Evolutionary conservation across 2,797 vertebrate species (phyloP), one percentile per base, ranked within the genome.

Genomic region (Champsocephalus gunnari): DNA sequence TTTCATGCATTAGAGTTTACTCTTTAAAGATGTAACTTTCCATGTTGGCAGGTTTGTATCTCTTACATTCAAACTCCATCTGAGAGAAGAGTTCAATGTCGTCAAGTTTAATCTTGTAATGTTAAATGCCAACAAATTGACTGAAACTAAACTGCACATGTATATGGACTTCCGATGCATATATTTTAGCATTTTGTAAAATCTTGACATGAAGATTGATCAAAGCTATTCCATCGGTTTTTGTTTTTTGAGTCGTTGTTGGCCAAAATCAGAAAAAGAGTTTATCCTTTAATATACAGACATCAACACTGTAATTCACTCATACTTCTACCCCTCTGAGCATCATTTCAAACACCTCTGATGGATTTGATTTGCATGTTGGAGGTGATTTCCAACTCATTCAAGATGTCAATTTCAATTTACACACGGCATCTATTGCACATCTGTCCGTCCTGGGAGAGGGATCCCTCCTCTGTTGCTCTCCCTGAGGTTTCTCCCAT

Each of bases 301-400:
- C 69, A 45, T 72, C 11, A 55, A 38, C 5, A 7, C n/a, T 16
- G 16, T 21, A 11, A 43, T 41, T 66, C 41, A 59, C 13, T 68
- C 55, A 44, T 49, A 7, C 13, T 11, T 11, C 9, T 4, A 57
- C 21, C 9, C 41, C 28, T 77, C 47, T 28, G 17, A 13, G 32
- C 57, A 49, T 60, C 19, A 55, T 48, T 57, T 60, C 59, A 55
- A 5, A 57, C 50, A 24, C 19, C 50, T 17, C 53, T 62, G 66
- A 80, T 64, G 61, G 49, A 44, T 73, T 61, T 57, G 13, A 61
- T 71, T 38, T 45, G 34, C 47, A 60, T 44, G 21, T 43, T 16
- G 17, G 34, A 67, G 64, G 17, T 53, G 59, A 84, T 16, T 69
- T 66, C 59, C 47, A 24, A 21, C 47, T 49, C 11, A 38, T 32